Evolutionary conservation across 1,140 invertebrate genomes (phyloP), one percentile per base, ranked within the genome.

Genomic region (Drosophila arawakana): DNA sequence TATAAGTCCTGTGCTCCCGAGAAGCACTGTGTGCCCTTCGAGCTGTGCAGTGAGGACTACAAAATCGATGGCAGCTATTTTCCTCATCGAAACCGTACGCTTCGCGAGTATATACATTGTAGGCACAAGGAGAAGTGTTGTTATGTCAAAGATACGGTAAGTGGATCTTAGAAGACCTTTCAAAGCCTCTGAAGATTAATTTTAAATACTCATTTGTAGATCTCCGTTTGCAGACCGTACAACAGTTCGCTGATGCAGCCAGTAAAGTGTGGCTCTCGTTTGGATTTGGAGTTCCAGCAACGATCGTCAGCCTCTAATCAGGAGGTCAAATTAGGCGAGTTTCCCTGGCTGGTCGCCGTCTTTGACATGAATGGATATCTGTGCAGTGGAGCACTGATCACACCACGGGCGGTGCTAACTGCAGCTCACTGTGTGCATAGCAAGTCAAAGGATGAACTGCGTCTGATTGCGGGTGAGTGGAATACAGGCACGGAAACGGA

Each of bases 51-150:
- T 7, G 82, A 86, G 34, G 82, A 76, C 4, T 8, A 76, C 7
- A 35, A 18, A 7, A 54, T 86, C 1, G 78, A 86, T 3, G 82
- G 72, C 6, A 54, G 69, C 10, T 81, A 79, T 50, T 85, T 85
- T 57, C 70, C 75, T 9, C 82, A 85, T 67, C 75, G 68, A 0
- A 85, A 70, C 44, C 46, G 82, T 1, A 85, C 76, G 0, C 35
- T 55, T 9, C 30, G 46, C 47, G 82, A 85, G 2, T 71, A 76
- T 47, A 9, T 63, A 6, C 55, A 65, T 21, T 85, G 82, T 4
- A 78, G 86, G 41, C 86, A 85, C 39, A 85, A 79, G 82, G 82
- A 86, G 15, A 86, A 86, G 43, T 86, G 82, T 39, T 86, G 82
- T 11, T 57, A 66, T 18, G 8, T 11, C 0, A 49, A 71, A 5